Evolutionary conservation across 1,140 invertebrate genomes (phyloP).

Genomic region (Ceratina calcarata): DNA sequence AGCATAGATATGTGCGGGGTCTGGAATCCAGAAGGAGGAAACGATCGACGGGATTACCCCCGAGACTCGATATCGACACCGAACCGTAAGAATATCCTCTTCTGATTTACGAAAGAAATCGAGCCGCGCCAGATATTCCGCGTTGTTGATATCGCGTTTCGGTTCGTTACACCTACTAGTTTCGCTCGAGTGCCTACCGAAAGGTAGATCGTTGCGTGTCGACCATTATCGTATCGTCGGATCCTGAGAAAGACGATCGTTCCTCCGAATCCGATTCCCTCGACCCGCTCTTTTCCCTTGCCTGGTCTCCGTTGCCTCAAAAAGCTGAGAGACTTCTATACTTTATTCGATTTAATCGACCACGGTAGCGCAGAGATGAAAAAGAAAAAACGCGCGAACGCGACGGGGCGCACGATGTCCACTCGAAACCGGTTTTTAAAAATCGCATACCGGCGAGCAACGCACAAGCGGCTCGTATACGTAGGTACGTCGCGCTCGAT

Average conservation of each 20-base stretch:
- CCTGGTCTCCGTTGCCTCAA: neutral
- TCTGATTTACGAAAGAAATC: constrained; percentile 66
- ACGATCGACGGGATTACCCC: constrained; percentile 35
- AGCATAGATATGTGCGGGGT: too few species aligned
- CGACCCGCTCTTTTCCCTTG: neutral
- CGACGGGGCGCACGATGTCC: neutral
- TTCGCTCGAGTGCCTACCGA: constrained; percentile 16
- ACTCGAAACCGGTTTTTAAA: constrained; percentile 32
- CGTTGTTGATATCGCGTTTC: constrained; percentile 50
- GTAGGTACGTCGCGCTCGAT: neutral
- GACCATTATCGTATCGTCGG: constrained; percentile 18
- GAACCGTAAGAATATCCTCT: constrained; percentile 65
- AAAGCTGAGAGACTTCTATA: neutral
- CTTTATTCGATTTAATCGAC: constrained; percentile 2
- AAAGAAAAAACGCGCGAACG: neutral
- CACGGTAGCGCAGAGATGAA: neutral
- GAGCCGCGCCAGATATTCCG: constrained; percentile 40
- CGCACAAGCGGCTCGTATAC: too few species aligned
- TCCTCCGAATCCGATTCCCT: neutral
- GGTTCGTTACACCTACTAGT: constrained; percentile 25
- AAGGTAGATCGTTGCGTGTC: constrained; percentile 36
- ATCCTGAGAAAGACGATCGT: constrained; percentile 28
- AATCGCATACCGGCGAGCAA: neutral
- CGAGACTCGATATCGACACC: constrained; percentile 67
- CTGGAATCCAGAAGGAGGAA: constrained; percentile 3